Percentiles rank a stretch among this genome's conserved stretches.
phyloP scores from a whole-genome alignment of 2,888 invertebrate species.

The Panopea generosa region DNA sequence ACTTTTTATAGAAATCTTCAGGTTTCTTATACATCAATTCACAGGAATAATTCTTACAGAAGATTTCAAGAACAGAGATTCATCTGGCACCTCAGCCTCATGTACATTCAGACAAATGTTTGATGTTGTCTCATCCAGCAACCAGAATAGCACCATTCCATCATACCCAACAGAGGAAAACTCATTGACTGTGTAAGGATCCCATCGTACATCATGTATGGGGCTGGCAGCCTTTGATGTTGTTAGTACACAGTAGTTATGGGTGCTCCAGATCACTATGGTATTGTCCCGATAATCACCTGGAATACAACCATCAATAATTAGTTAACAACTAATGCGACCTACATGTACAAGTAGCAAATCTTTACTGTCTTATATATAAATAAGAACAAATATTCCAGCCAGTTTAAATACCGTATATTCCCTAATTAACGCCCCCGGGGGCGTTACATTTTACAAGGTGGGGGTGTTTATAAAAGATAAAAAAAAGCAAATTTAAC shows the following conservation, averaged over 20 bases:
- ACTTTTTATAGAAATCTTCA: too few species aligned
- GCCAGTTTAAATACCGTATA: too few species aligned
- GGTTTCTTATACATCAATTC: too few species aligned
- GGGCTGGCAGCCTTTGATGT: slow-evolving; percentile 77
- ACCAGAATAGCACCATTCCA: slow-evolving; percentile 82
- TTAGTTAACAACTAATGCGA: neutral
- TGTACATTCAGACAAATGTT: slow-evolving; percentile 80
- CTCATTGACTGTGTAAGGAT: slow-evolving; percentile 83
- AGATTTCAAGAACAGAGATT: slow-evolving; percentile 69
- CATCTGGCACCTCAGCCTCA: slow-evolving; percentile 82
- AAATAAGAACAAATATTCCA: too few species aligned
- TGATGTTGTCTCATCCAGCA: slow-evolving; percentile 80
- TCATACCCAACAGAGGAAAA: slow-evolving; percentile 82
- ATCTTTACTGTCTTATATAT: too few species aligned
- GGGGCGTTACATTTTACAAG: too few species aligned
- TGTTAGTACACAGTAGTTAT: slow-evolving; percentile 75
- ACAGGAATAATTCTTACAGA: too few species aligned
- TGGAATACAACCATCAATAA: slow-evolving; percentile 37
- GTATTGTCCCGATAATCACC: slow-evolving; percentile 82
- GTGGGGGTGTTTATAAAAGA: too few species aligned
- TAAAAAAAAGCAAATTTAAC: too few species aligned
- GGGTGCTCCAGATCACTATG: slow-evolving; percentile 82
- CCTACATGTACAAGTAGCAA: too few species aligned
- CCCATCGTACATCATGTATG: slow-evolving; percentile 82
- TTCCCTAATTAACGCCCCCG: too few species aligned